A percentile compares a stretch with the other conserved stretches of the same genome.
Evolutionary conservation across 1,140 invertebrate genomes (phyloP).

Genomic region (Choristoneura fumiferana): DNA sequence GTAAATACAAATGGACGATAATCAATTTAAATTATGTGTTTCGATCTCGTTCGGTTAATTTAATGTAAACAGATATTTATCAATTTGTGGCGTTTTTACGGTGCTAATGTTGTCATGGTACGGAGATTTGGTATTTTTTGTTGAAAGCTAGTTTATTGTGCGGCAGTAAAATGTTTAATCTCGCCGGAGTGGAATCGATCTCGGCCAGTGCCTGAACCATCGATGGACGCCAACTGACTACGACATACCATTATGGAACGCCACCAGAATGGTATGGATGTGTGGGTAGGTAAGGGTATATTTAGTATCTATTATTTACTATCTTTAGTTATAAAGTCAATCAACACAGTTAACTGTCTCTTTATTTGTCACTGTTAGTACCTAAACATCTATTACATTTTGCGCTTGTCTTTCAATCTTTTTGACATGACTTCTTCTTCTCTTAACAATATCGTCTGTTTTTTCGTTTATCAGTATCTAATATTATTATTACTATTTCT

Average conservation of each 20-base stretch:
- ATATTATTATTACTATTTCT: no score
- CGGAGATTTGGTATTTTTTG: constrained; percentile 35
- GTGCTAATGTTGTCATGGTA: constrained; percentile 52
- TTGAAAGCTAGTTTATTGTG: constrained; percentile 33
- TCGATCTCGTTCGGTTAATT: constrained; percentile 59
- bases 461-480: no score
- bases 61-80: constrained; percentile 71
- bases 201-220: constrained; percentile 34
- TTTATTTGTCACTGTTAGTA: no score
- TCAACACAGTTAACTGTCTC: not conserved
- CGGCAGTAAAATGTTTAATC: constrained; percentile 35
- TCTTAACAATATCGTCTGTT: no score
- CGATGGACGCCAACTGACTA: constrained; percentile 42
- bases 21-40: constrained; percentile 70
- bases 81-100: constrained; percentile 59
- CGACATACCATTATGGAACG: constrained; percentile 75
- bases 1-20: constrained; percentile 68
- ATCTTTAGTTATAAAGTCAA: not conserved
- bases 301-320: constrained; percentile 5
- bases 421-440: no score
- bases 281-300: constrained; percentile 79
- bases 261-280: constrained; percentile 79
- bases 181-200: constrained; percentile 30
- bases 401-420: no score
- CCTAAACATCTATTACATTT: no score